Evolutionary conservation across 2,113 vertebrate genomes (phyloP).

Genomic region (Hippocampus zosterae): DNA sequence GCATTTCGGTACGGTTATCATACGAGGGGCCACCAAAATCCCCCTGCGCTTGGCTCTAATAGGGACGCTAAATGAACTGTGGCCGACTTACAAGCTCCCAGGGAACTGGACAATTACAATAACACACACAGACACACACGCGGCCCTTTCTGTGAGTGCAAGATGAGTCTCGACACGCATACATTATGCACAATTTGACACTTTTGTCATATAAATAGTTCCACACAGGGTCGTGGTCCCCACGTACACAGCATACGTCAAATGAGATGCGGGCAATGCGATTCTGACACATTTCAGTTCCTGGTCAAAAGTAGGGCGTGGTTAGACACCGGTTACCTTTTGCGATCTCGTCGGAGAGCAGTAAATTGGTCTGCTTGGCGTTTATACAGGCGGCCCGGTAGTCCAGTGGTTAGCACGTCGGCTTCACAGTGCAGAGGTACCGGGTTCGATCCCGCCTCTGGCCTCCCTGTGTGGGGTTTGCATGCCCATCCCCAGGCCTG

Average conservation of each 20-base stretch:
- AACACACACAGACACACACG: background rate
- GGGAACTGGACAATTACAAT: background rate
- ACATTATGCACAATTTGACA: background rate
- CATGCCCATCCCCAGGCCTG: too few species aligned
- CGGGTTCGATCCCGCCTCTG: too few species aligned
- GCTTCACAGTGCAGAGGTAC: too few species aligned
- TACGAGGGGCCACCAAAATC: background rate
- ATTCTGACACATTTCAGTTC: background rate
- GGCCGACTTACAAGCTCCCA: background rate
- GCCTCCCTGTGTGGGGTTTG: too few species aligned
- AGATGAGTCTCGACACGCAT: background rate
- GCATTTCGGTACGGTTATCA: background rate
- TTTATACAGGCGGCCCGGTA: too few species aligned
- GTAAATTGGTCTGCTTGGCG: too few species aligned
- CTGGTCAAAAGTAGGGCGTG: too few species aligned
- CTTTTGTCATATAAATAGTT: background rate
- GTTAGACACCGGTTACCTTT: too few species aligned
- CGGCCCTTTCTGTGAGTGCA: background rate
- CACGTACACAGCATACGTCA: background rate
- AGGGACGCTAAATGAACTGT: conserved; percentile 5
- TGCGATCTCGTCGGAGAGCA: too few species aligned
- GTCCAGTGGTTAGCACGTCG: too few species aligned
- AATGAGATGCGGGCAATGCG: background rate
- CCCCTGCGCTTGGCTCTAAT: background rate
- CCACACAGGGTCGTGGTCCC: background rate